Percentiles rank a stretch among this genome's conserved stretches.
Conservation (phyloP, 2,888 invertebrate genomes). For the Pristionchus maxplancki region DNA sequence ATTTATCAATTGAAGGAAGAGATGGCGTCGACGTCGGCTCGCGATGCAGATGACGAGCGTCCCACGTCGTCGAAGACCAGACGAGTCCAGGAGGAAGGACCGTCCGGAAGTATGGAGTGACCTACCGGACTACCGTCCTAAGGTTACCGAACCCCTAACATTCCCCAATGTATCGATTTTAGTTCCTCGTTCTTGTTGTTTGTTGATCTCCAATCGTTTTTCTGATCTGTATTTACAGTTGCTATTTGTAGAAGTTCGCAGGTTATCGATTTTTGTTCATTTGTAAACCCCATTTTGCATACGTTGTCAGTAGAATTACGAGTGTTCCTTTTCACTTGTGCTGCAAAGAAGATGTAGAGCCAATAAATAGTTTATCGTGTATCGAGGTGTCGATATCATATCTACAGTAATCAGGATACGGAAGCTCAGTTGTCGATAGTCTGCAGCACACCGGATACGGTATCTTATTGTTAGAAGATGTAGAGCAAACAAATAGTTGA, state of each 20-base stretch:
- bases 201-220: neutral
- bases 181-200: neutral
- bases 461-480: no score
- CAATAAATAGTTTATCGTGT: slow-evolving; percentile 32
- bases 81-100: neutral
- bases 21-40: neutral
- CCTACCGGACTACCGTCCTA: neutral
- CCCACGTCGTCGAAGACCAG: neutral
- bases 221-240: neutral
- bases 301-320: neutral
- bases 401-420: neutral
- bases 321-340: neutral
- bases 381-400: neutral
- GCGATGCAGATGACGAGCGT: neutral
- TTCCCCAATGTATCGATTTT: neutral
- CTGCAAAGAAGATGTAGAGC: neutral
- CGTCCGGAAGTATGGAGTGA: neutral
- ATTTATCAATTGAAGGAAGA: slow-evolving; percentile 40
- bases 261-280: neutral
- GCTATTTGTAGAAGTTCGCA: neutral
- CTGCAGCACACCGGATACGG: neutral
- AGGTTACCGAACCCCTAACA: no score
- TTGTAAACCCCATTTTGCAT: neutral
- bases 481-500: no score
- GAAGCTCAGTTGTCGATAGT: neutral